Conservation (phyloP, 2,888 invertebrate species). For the Caenorhabditis plicata region DNA sequence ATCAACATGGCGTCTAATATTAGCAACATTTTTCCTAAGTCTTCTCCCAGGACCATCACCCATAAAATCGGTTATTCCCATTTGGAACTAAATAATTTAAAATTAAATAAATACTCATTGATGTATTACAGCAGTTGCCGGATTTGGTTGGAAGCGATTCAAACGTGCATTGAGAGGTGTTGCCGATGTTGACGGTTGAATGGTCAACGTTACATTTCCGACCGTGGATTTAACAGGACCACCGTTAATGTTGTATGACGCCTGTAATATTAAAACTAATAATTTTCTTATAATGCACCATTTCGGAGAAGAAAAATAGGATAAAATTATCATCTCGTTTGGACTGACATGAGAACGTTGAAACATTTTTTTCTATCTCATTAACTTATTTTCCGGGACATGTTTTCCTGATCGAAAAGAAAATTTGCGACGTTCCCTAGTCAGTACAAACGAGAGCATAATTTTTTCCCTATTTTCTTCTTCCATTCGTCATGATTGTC, state of each 20-base stretch:
- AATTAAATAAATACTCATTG: neutral
- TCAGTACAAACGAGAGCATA: too few species aligned
- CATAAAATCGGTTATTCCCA: slow-evolving; percentile 23
- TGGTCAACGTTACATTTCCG: slow-evolving; percentile 28
- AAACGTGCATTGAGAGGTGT: neutral
- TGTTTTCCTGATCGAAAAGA: too few species aligned
- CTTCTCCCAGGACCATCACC: slow-evolving; percentile 60
- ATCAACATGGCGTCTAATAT: slow-evolving; percentile 63
- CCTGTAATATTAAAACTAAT: slow-evolving; percentile 10
- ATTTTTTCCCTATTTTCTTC: too few species aligned
- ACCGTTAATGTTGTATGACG: slow-evolving; percentile 16
- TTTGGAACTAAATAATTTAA: slow-evolving; percentile 6
- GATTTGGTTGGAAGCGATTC: neutral
- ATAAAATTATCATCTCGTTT: too few species aligned
- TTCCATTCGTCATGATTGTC: too few species aligned
- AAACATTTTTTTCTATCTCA: too few species aligned
- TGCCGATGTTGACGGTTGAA: slow-evolving; percentile 30
- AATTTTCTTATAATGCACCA: too few species aligned
- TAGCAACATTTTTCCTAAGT: slow-evolving; percentile 64
- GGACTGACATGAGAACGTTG: too few species aligned
- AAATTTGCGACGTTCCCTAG: too few species aligned
- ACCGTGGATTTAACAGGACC: slow-evolving; percentile 5
- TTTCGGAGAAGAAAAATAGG: too few species aligned
- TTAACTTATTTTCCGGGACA: too few species aligned
- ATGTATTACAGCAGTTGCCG: neutral